phyloP scores from a whole-genome alignment of 1,140 invertebrate species.

The Copidosoma floridanum region DNA sequence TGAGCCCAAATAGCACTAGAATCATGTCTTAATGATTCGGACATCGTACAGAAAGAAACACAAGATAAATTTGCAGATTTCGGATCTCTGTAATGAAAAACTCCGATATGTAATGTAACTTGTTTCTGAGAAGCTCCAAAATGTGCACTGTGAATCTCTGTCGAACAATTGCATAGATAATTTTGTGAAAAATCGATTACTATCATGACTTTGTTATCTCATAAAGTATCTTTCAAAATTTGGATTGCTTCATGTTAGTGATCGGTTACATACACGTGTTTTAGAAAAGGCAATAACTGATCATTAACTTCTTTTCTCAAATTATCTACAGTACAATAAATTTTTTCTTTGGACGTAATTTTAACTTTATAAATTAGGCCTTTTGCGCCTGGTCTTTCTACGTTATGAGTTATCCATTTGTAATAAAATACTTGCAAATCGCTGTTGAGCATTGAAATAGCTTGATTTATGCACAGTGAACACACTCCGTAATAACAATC shows the following conservation, averaged over 20 bases:
- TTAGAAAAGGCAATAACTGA: not conserved
- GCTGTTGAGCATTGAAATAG: not conserved
- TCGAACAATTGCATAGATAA: not conserved
- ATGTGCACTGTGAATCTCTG: constrained; percentile 1
- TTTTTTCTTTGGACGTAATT: not conserved
- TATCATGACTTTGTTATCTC: not conserved
- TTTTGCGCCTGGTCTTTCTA: not conserved
- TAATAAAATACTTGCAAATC: not conserved
- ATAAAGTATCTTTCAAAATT: not conserved
- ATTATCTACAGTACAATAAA: not conserved
- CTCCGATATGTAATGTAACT: not conserved
- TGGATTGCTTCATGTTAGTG: not conserved
- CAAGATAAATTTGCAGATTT: not conserved
- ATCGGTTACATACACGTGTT: not conserved
- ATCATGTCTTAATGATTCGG: not conserved
- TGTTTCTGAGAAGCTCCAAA: constrained; percentile 5
- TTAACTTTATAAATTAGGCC: not conserved
- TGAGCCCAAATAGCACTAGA: not conserved
- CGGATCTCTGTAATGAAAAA: not conserved
- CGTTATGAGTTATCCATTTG: not conserved
- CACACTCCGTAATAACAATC: not conserved
- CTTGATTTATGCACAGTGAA: not conserved
- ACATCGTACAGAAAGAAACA: not conserved
- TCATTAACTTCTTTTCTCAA: not conserved
- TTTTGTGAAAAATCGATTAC: constrained; percentile 11